Base-by-base conservation (phyloP, 2,888 invertebrate species). In the Auanema sp. region DNA sequence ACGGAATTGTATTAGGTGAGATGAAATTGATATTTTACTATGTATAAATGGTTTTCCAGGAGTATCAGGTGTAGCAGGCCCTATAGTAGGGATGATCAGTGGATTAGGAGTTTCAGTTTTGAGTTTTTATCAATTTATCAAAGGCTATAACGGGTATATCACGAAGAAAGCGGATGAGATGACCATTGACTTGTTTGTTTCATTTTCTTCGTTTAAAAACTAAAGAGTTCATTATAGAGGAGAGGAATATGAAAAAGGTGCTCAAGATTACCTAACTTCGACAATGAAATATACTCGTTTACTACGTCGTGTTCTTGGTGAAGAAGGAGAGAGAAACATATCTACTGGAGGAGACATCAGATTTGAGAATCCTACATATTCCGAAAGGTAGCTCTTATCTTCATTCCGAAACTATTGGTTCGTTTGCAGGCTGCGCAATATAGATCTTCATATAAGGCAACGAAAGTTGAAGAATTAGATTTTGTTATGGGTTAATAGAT, bases 221-320 rank as follows among this genome's bases (percentile, higher is more conserved):
- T 8, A 33, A 8, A 33, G 33, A 33, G 33, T 21, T 33, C 8
- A 18, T 62, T 73, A 49, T 56, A 76, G 76, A 58, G 73, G 72
- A 3, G 65, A 64, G n/a, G 64, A 66, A n/a, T 76, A 76, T 55
- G 58, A 64, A n/a, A 40, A 47, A 18, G 76, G 76, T 14, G 76
- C 68, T 1, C 62, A 70, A 3, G 75, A 75, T 43, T 76, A 75
- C 50, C 67, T 76, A 23, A 61, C 63, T 18, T 70, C 71, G 11
- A 59, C 68, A 11, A 69, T 76, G 73, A 67, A 70, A 12, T 64
- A 75, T 47, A 73, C 69, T 49, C 56, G 73, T 23, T 52, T 73
- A 50, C 56, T 67, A 50, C 33, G 73, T 53, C 60, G 51, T 50
- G 69, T 76, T 1, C 40, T 66, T 16, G 42, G 66, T 50, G 43